Base-by-base conservation (phyloP, 2,888 invertebrate species). In the Stenurella melanura region DNA sequence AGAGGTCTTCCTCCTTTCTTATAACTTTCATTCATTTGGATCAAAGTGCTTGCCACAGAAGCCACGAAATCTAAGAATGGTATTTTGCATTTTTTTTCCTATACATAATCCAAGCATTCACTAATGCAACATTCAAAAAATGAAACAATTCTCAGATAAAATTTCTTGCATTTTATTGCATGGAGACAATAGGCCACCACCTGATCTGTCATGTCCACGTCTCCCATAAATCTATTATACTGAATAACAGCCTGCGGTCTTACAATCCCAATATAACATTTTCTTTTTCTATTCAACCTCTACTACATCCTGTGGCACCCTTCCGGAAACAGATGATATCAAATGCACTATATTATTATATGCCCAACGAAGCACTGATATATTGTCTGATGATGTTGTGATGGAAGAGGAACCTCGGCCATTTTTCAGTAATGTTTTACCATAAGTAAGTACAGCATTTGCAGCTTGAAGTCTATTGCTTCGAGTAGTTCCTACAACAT, bases 401-500 rank as follows among this genome's bases (percentile, higher is more conserved):
- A 57, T 19, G 19, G 57, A 18, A 18, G 19, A 18, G 17, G 42
- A 42, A 57, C 54, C n/a, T n/a, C n/a, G n/a, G n/a, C n/a, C n/a
- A n/a, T n/a, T n/a, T n/a, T n/a, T n/a, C n/a, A n/a, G n/a, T 54
- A 54, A 17, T 54, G 54, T 54, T 54, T 54, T 54, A 54, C 54
- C 54, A 54, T 54, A 5, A 57, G 17, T 57, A 11, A 18, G 57
- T 18, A 18, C 57, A 57, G 11, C 57, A 57, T 57, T 19, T n/a
- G 71, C 64, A 63, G 56, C 38, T 12, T 75, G 50, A 21, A 71
- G 68, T 50, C 67, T 60, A 60, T 75, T 75, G 19, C 56, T 21
- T 30, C 74, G 19, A 42, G 70, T 64, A 64, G 57, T 70, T 56
- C 38, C 64, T 21, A 75, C 64, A 11, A 75, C 57, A 70, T 75